Base-by-base conservation (phyloP, 1,140 invertebrate genomes). In the Platyscapa corneri region DNA sequence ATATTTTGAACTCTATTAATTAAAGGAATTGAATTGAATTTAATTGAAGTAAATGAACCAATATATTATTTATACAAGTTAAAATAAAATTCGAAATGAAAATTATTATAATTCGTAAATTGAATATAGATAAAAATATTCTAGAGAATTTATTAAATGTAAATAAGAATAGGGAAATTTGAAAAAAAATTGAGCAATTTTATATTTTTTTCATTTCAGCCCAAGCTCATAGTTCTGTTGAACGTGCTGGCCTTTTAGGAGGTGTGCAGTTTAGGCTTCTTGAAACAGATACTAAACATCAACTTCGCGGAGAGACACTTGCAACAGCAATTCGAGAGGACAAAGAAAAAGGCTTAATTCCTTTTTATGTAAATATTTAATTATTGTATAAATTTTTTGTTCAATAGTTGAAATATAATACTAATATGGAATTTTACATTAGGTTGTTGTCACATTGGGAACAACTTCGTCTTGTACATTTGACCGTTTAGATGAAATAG, bases 221-320 rank as follows among this genome's bases (percentile, higher is more conserved):
- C 89, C 97, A 99, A 95, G 96, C 98, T 1, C 98, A 99, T 93
- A 99, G 97, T 30, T 99, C 98, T 0, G 98, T 99, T 1, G 98
- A 99, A 93, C 95, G 98, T 27, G 98, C 98, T 37, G 97, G 97
- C 8, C 95, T 99, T 70, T 93, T 99, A 30, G 97, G 97, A 14
- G 97, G 98, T 60, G 96, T 99, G 0, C 96, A 97, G 89, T 95
- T 99, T 90, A 94, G 97, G 42, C 94, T 96, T 10, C 91, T 99
- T 30, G 95, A 96, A 65, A 95, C 97, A 0, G 98, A 99, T 91
- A 94, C 95, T 5, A 95, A 97, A 83, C 96, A 96, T 88, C 94
- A 95, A 77, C 92, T 99, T 30, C 94, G 97, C 78, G 98, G 98
- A 14, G 95, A 97, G 37, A 96, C 96, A 0, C 91, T 99, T 16